These are phyloP conservation scores for Nezara viridula DNA, from an alignment of 2,888 invertebrate genomes.

Conservation along the genomic window DNA sequence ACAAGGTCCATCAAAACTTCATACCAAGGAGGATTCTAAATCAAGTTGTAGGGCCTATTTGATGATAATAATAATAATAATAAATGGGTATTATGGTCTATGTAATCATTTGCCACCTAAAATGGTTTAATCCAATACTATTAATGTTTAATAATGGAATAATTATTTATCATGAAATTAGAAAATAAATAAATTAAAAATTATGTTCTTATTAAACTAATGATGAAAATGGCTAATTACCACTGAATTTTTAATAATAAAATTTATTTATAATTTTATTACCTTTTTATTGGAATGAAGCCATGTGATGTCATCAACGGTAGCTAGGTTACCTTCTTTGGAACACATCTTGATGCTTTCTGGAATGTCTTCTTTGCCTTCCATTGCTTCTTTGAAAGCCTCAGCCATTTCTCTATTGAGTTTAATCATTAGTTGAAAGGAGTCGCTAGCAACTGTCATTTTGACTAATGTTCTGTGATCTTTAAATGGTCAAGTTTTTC, in stretches of 20 bases:
- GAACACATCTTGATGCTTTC: conserved; percentile 61
- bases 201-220: too few species aligned
- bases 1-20: too few species aligned
- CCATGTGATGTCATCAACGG: conserved; percentile 77
- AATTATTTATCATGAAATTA: too few species aligned
- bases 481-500: conserved; percentile 74
- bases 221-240: too few species aligned
- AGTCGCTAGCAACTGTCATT: conserved; percentile 72
- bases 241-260: background rate
- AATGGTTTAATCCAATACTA: too few species aligned
- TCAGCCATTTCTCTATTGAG: conserved; percentile 75
- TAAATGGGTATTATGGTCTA: too few species aligned
- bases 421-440: conserved; percentile 76
- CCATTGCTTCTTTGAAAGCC: conserved; percentile 72
- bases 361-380: conserved; percentile 68
- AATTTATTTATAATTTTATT: background rate
- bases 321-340: conserved; percentile 68
- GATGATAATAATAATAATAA: too few species aligned
- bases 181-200: too few species aligned
- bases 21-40: too few species aligned
- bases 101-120: too few species aligned
- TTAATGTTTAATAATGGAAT: too few species aligned
- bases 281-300: conserved; percentile 72
- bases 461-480: conserved; percentile 46
- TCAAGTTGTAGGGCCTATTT: too few species aligned